phyloP scores from a whole-genome alignment of 1,140 invertebrate species.

The Lasioglossum albipes region DNA sequence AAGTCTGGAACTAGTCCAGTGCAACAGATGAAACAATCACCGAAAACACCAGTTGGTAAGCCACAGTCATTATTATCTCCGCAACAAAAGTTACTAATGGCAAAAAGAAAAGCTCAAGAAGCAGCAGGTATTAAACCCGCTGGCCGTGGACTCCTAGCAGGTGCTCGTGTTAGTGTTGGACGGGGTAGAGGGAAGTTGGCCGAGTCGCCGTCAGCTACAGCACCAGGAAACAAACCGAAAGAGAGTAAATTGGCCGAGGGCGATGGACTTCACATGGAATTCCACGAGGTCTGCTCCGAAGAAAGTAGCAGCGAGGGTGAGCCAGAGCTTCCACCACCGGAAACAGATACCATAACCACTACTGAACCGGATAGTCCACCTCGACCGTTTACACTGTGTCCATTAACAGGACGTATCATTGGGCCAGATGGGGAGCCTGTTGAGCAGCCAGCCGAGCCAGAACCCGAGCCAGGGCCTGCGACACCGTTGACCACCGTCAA shows the following conservation, averaged over 20 bases:
- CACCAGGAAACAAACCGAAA: conserved; percentile 68
- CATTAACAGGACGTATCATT: conserved; percentile 85
- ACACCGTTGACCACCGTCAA: conserved; percentile 40
- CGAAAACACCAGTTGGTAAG: conserved; percentile 67
- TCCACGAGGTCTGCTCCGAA: conserved; percentile 77
- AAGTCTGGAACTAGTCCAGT: conserved; percentile 58
- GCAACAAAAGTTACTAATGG: conserved; percentile 78
- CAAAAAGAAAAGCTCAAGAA: conserved; percentile 77
- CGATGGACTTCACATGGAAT: conserved; percentile 79
- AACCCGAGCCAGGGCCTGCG: conserved; percentile 49
- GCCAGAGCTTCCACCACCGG: conserved; percentile 82
- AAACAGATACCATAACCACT: conserved; percentile 79
- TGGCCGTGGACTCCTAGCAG: conserved; percentile 62
- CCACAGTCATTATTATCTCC: conserved; percentile 74
- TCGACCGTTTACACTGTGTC: conserved; percentile 85
- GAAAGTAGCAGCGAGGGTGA: conserved; percentile 82
- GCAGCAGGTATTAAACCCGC: conserved; percentile 71
- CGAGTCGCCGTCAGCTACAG: conserved; percentile 17
- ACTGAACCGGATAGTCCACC: conserved; percentile 84
- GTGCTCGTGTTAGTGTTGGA: conserved; percentile 46
- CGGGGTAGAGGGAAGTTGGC: conserved; percentile 63
- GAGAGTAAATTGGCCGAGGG: conserved; percentile 78
- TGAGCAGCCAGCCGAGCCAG: conserved; percentile 65
- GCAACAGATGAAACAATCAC: conserved; percentile 56
- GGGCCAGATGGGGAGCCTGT: conserved; percentile 85